Percentiles rank a stretch among this genome's conserved stretches.
These are phyloP conservation scores for Heliconius hewitsoni DNA, from an alignment of 1,140 invertebrate genomes.

Conservation along the genomic window DNA sequence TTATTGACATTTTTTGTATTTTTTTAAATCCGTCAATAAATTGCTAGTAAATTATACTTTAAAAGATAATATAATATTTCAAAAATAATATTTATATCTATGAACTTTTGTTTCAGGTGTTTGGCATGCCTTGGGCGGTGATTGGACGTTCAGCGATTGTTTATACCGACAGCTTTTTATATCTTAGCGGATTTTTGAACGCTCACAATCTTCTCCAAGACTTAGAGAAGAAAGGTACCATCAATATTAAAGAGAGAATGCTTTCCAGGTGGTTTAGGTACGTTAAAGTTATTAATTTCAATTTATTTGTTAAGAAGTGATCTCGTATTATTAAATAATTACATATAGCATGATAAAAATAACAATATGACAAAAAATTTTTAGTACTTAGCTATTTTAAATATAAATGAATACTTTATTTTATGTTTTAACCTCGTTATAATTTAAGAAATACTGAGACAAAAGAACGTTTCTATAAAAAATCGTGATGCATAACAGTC, in stretches of 20 bases:
- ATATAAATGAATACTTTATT: no score
- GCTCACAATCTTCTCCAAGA: conserved; percentile 85
- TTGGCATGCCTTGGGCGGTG: conserved; percentile 87
- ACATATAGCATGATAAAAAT: no score
- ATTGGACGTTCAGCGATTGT: conserved; percentile 87
- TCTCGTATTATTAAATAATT: no score
- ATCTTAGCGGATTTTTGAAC: conserved; percentile 87
- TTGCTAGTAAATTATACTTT: no score
- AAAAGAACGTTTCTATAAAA: not conserved
- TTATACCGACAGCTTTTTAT: conserved; percentile 89
- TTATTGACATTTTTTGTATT: no score
- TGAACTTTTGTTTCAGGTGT: conserved; percentile 71
- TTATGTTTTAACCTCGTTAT: not conserved
- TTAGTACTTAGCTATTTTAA: no score
- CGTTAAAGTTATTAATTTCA: not conserved
- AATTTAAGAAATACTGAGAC: not conserved
- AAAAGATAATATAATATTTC: no score
- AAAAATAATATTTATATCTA: not conserved
- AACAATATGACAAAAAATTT: no score
- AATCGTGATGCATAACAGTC: not conserved
- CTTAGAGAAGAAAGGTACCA: conserved; percentile 81
- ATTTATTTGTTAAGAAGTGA: no score
- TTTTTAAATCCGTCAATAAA: no score
- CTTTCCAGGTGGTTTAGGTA: conserved; percentile 84
- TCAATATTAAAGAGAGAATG: conserved; percentile 83